A percentile compares a stretch with the other conserved stretches of the same genome.
Evolutionary conservation across 2,113 vertebrate genomes (phyloP).

Genomic region (Saguinus midas): DNA sequence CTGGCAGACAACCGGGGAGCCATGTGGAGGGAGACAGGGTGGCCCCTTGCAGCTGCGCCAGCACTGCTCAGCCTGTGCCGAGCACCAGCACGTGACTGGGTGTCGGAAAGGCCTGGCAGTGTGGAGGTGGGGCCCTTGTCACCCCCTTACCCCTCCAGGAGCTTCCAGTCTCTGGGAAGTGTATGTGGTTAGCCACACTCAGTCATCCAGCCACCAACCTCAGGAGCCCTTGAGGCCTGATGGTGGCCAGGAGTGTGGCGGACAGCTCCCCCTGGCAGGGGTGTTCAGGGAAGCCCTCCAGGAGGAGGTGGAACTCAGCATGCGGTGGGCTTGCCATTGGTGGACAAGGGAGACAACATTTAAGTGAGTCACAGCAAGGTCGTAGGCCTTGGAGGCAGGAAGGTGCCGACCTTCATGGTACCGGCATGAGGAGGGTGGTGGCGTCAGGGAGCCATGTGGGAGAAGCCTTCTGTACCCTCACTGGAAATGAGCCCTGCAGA

Average conservation of each 20-base stretch:
- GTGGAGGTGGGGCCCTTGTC: not conserved
- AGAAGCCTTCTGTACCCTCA: not conserved
- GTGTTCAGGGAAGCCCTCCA: not conserved
- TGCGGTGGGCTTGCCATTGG: accelerated
- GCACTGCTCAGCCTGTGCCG: accelerated
- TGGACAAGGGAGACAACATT: accelerated
- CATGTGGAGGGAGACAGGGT: not conserved
- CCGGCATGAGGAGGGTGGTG: not conserved
- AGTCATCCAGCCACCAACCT: accelerated
- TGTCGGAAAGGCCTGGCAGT: not conserved
- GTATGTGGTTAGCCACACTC: accelerated
- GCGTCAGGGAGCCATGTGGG: accelerated
- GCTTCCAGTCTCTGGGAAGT: not conserved
- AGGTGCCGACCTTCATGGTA: accelerated
- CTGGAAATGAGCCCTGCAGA: not conserved
- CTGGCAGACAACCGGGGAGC: not conserved
- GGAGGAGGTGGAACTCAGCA: accelerated
- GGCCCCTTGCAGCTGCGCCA: not conserved
- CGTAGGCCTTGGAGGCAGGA: not conserved
- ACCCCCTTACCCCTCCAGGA: not conserved
- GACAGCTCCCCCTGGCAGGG: not conserved
- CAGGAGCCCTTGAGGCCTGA: not conserved
- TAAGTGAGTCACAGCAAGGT: not conserved
- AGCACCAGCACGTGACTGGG: not conserved
- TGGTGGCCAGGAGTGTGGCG: accelerated